Conservation (phyloP, 92 coral and sea anemone genomes). For the Porites divaricata region DNA sequence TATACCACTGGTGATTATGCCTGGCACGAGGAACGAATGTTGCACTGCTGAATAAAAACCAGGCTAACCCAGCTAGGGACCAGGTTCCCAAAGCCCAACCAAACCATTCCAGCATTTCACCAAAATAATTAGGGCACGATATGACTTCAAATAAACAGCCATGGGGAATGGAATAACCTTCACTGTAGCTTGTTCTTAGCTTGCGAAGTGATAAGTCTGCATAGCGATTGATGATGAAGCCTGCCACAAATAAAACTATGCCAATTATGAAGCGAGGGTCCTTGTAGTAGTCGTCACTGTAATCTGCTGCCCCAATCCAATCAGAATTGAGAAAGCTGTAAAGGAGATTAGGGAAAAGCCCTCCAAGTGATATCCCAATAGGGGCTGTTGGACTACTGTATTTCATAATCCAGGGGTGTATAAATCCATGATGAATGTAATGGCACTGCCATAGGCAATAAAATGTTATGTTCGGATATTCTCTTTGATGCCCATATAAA, state of each 20-base stretch:
- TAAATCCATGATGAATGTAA: constrained; percentile 69
- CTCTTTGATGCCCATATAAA: constrained; percentile 58
- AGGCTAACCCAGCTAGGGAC: constrained; percentile 66
- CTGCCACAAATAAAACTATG: constrained; percentile 48
- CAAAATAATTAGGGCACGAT: constrained; percentile 71
- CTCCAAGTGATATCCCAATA: constrained; percentile 57
- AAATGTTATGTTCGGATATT: constrained; percentile 47
- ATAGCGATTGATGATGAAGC: constrained; percentile 59
- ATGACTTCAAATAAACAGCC: constrained; percentile 48
- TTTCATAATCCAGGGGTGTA: constrained; percentile 74
- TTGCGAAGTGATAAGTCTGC: constrained; percentile 54
- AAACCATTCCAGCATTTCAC: constrained; percentile 73
- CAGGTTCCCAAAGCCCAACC: constrained; percentile 72
- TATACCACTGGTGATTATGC: constrained; percentile 63
- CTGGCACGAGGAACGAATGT: constrained; percentile 69
- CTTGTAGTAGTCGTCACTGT: constrained; percentile 40
- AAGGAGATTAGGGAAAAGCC: constrained; percentile 54
- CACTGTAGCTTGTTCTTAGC: constrained; percentile 38
- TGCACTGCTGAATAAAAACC: constrained; percentile 64
- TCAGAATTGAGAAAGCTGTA: constrained; percentile 70
- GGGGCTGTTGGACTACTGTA: constrained; percentile 66
- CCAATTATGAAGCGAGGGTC: constrained; percentile 72
- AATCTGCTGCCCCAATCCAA: constrained; percentile 60
- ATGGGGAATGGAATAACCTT: constrained; percentile 49
- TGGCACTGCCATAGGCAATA: constrained; percentile 66